Conservation (phyloP, 2,797 vertebrate species). For the Caiman crocodilus region DNA sequence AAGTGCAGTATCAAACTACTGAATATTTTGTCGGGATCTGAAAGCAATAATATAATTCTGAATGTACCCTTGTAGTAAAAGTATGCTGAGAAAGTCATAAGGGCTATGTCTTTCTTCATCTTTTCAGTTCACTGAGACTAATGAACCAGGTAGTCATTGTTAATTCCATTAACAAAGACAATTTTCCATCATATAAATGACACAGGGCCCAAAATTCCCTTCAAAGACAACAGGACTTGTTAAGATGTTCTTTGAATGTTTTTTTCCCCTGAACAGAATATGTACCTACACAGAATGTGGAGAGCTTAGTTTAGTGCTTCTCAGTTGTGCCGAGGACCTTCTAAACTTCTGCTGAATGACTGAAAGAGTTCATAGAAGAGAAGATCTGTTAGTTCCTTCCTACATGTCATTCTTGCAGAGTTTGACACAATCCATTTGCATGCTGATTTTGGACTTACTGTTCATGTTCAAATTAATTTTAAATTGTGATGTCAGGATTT, state of each 20-base stretch:
- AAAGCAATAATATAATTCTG: constrained; percentile 22
- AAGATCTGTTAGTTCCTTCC: neutral
- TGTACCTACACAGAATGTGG: rapidly evolving
- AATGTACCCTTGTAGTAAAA: constrained; percentile 11
- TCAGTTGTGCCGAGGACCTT: neutral
- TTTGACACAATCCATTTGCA: rapidly evolving
- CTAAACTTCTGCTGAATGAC: neutral
- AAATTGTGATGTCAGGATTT: neutral
- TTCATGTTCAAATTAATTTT: neutral
- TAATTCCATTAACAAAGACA: rapidly evolving
- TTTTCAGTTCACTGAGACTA: neutral
- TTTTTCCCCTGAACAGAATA: neutral
- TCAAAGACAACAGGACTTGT: neutral
- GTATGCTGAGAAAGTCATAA: neutral
- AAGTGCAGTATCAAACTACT: constrained; percentile 19
- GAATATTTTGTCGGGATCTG: constrained; percentile 20
- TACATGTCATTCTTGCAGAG: neutral
- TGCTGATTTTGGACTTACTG: neutral
- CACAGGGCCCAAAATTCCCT: neutral
- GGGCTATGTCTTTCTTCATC: neutral
- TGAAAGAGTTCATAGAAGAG: neutral
- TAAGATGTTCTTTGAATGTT: neutral
- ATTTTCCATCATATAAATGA: neutral
- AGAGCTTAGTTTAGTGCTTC: neutral
- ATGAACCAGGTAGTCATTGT: no score